Evolutionary conservation across 1,140 invertebrate species (phyloP), one percentile per base, ranked within the genome.

Genomic region (Conus ventricosus): DNA sequence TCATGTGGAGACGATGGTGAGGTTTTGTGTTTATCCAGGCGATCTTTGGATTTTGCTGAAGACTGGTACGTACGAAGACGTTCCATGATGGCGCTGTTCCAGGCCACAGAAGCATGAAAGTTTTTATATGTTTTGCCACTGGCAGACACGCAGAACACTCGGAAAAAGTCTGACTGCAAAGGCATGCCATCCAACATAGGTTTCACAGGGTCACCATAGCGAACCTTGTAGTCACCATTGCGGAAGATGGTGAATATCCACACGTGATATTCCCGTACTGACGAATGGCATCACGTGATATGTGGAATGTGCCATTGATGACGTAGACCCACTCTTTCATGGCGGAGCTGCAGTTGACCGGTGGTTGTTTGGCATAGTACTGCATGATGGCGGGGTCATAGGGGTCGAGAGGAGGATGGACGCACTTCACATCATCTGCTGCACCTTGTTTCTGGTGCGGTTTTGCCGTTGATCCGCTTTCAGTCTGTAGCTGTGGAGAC

Each of bases 321-420:
- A 90, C 88, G 51, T 89, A 80, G n/a, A 93, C 84, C 93, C 93
- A 93, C 67, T 93, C 85, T 75, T 83, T 81, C 20, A 76, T 82
- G 87, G 96, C 96, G 23, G 96, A 95, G 10, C 93, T 93, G 92
- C 97, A 97, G 57, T 96, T 92, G 25, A 97, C 95, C 80, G 96
- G 96, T 6, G 96, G 94, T 23, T 96, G 95, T 63, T 96, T 91
- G 76, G 96, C 95, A 76, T 97, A 96, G 91, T 97, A 97, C 93
- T 96, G 96, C 95, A 96, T 96, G 84, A 97, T 96, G 91, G 88
- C 96, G 20, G 96, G 96, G 92, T 96, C 96, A 90, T 96, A 95
- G 76, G 97, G 91, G 4, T 97, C 96, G 54, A 97, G 94, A 51
- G 96, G 93, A 0, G 97, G 97, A 90, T 96, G 96, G 82, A 96